Evolutionary conservation across 2,113 vertebrate species (phyloP).

Genomic region (Epinephelus moara): DNA sequence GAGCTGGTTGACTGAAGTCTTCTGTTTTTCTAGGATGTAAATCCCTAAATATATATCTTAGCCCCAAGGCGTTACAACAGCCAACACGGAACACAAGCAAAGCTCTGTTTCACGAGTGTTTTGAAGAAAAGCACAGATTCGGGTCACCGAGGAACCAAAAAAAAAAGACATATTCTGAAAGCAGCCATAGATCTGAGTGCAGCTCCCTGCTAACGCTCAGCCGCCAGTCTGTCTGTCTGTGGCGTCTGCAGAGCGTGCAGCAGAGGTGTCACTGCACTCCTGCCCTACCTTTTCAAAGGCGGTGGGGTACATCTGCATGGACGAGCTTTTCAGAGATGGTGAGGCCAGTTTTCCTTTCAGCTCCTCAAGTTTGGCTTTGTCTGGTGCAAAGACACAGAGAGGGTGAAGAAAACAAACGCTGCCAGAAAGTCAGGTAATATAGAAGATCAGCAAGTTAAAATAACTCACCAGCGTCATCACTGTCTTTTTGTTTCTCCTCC

Average conservation of each 20-base stretch:
- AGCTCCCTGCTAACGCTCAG: conserved; percentile 70
- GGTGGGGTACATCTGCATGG: conserved; percentile 84
- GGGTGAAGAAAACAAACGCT: background rate
- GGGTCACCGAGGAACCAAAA: conserved; percentile 65
- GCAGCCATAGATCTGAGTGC: conserved; percentile 46
- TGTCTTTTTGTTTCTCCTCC: conserved; percentile 43
- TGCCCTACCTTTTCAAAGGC: conserved; percentile 90
- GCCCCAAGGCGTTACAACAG: conserved; percentile 4
- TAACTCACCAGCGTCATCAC: conserved; percentile 70
- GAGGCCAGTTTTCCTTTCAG: conserved; percentile 76
- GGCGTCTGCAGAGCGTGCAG: conserved; percentile 37
- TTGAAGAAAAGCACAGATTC: conserved; percentile 43
- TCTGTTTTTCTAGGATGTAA: conserved; percentile 9
- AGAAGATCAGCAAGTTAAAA: background rate
- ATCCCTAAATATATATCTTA: conserved; percentile 18
- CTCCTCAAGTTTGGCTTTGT: conserved; percentile 60
- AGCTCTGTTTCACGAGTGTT: conserved; percentile 51
- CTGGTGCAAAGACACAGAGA: conserved; percentile 71
- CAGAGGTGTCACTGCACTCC: conserved; percentile 28
- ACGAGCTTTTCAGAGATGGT: conserved; percentile 25
- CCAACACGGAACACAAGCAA: conserved; percentile 39
- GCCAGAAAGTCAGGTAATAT: background rate
- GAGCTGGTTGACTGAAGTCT: conserved; percentile 14
- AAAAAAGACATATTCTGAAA: conserved; percentile 45
- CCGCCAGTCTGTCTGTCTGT: conserved; percentile 78